These are phyloP conservation scores for Crepidodera aurea DNA, from an alignment of 2,888 invertebrate genomes.

Conservation along the genomic window DNA sequence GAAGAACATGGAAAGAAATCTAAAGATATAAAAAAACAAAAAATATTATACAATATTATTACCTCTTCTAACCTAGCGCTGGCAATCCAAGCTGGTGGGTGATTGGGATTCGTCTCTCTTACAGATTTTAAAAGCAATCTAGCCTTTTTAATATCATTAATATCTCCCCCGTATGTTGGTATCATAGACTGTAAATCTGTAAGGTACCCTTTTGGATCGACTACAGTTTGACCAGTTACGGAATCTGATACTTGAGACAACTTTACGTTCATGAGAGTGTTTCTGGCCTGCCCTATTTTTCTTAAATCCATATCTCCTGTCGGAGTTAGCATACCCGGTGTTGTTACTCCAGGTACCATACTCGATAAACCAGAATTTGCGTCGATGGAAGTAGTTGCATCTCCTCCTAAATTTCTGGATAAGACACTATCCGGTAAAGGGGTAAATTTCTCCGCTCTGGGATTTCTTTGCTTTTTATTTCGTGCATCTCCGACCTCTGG, in stretches of 20 bases:
- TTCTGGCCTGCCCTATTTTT: constrained; percentile 98
- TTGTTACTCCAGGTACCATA: constrained; percentile 85
- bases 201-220: constrained; percentile 99
- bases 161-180: constrained; percentile 97
- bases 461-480: constrained; percentile 95
- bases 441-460: constrained; percentile 95
- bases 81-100: constrained; percentile 99
- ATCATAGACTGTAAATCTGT: constrained; percentile 99
- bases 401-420: constrained; percentile 85
- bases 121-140: constrained; percentile 94
- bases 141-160: constrained; percentile 98
- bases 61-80: constrained; percentile 97
- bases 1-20: too few species aligned
- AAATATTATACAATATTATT: too few species aligned
- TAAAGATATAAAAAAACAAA: too few species aligned
- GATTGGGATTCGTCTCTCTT: constrained; percentile 96
- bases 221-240: constrained; percentile 98
- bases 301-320: constrained; percentile 94
- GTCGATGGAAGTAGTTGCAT: constrained; percentile 80
- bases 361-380: constrained; percentile 86
- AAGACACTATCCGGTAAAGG: constrained; percentile 97
- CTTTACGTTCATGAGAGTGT: constrained; percentile 99
- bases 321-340: constrained; percentile 87
- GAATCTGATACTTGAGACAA: constrained; percentile 95
- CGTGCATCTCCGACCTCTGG: constrained; percentile 99